A percentile compares a stretch with the other conserved stretches of the same genome.
These are phyloP conservation scores for Erebia ligea DNA, from an alignment of 2,888 invertebrate species.

Conservation along the genomic window DNA sequence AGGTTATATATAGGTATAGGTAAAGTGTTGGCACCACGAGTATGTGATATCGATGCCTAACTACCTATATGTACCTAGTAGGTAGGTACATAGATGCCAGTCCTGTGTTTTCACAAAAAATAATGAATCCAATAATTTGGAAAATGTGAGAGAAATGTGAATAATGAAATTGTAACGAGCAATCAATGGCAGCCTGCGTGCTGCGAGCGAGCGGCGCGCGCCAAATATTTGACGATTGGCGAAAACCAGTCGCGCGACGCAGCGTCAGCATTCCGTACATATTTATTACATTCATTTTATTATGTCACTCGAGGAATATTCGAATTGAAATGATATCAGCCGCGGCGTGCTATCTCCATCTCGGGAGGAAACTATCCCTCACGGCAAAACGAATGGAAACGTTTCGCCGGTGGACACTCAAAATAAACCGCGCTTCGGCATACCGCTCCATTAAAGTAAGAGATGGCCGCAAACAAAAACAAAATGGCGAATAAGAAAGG, in stretches of 20 bases:
- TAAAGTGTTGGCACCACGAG: no score
- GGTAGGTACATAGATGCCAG: no score
- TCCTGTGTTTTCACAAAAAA: background rate
- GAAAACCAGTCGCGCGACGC: conserved; percentile 10
- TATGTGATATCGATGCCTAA: no score
- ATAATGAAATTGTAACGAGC: background rate
- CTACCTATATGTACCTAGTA: no score
- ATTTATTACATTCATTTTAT: conserved; percentile 8
- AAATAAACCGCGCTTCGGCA: conserved; percentile 12
- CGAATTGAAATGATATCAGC: background rate
- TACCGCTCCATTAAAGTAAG: conserved; percentile 33
- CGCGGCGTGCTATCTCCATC: background rate
- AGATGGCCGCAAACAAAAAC: conserved; percentile 29
- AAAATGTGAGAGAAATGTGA: background rate
- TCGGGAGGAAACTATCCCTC: conserved; percentile 1
- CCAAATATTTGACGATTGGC: conserved; percentile 2
- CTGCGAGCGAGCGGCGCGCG: background rate
- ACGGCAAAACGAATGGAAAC: background rate
- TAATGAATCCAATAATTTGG: background rate
- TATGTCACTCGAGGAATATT: conserved; percentile 1
- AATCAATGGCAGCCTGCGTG: background rate
- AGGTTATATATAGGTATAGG: no score
- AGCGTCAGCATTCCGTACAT: conserved; percentile 5
- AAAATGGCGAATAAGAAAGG: conserved; percentile 18
- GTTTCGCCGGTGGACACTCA: conserved; percentile 11